Evolutionary conservation across 2,797 vertebrate genomes (phyloP).

Genomic region (Moxostoma hubbsi): DNA sequence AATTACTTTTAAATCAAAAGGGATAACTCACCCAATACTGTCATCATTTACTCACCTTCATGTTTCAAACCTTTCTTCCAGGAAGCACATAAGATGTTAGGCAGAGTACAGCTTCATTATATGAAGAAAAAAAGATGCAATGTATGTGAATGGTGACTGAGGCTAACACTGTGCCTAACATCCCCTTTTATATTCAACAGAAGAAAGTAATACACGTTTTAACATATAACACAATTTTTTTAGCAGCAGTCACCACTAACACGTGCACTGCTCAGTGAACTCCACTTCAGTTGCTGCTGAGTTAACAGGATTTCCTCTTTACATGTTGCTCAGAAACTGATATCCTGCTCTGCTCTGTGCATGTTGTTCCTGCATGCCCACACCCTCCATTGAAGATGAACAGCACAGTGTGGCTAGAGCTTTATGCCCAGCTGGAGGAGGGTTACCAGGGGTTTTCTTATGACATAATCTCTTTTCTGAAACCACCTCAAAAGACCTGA

Average conservation of each 20-base stretch:
- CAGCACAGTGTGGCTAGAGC: slow-evolving; percentile 17
- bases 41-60: too few relatives aligned
- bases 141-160: too few relatives aligned
- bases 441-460: slow-evolving; percentile 32
- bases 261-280: too few relatives aligned
- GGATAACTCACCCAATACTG: too few relatives aligned
- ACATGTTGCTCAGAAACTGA: slow-evolving; percentile 24
- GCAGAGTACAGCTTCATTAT: too few relatives aligned
- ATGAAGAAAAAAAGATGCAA: too few relatives aligned
- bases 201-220: too few relatives aligned
- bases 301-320: slow-evolving; percentile 39
- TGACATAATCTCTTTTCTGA: slow-evolving; percentile 27
- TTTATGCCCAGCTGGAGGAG: slow-evolving; percentile 13
- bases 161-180: too few relatives aligned
- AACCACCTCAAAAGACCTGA: slow-evolving; percentile 29
- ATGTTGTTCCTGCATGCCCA: slow-evolving; percentile 44
- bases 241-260: neutral
- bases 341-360: slow-evolving; percentile 23
- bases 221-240: neutral
- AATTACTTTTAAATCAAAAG: too few relatives aligned
- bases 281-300: slow-evolving; percentile 34
- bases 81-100: too few relatives aligned
- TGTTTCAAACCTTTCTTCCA: too few relatives aligned
- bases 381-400: slow-evolving; percentile 43
- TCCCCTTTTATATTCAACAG: too few relatives aligned